Evolutionary conservation across 2,888 invertebrate species (phyloP).

Genomic region (Pterostichus madidus): DNA sequence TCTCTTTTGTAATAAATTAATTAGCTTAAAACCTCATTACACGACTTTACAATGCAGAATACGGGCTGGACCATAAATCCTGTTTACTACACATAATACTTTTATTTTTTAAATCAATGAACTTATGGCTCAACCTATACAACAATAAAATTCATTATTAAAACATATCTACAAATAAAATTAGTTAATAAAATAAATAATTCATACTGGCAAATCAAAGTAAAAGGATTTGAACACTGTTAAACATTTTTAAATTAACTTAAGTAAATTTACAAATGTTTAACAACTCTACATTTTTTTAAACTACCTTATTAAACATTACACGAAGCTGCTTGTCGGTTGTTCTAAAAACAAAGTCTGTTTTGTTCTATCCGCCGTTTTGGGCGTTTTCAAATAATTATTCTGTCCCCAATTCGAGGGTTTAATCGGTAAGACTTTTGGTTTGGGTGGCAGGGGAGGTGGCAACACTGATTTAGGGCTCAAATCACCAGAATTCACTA

Average conservation of each 20-base stretch:
- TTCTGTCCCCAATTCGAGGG: conserved; percentile 80
- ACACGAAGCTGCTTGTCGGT: conserved; percentile 84
- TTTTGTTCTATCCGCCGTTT: conserved; percentile 69
- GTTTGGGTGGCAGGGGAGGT: conserved; percentile 88
- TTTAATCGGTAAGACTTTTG: conserved; percentile 84
- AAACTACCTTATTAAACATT: conserved; percentile 66
- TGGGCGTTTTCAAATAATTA: conserved; percentile 71
- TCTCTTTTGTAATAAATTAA: conserved; percentile 5
- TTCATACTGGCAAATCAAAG: neutral
- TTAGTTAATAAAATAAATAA: conserved; percentile 8
- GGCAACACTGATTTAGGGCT: conserved; percentile 76
- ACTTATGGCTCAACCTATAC: neutral
- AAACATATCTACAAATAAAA: conserved; percentile 2
- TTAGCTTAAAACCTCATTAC: conserved; percentile 1
- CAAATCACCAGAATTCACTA: conserved; percentile 65
- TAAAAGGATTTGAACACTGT: no score
- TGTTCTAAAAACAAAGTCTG: conserved; percentile 81
- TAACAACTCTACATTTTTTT: no score
- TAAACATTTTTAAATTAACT: no score
- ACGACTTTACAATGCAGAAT: neutral
- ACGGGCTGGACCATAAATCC: no score
- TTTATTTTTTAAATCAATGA: neutral
- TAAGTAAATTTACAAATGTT: no score
- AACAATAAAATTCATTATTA: neutral
- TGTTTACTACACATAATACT: no score